Evolutionary conservation across 2,888 invertebrate genomes (phyloP).

Genomic region (Pegoplata infirma): DNA sequence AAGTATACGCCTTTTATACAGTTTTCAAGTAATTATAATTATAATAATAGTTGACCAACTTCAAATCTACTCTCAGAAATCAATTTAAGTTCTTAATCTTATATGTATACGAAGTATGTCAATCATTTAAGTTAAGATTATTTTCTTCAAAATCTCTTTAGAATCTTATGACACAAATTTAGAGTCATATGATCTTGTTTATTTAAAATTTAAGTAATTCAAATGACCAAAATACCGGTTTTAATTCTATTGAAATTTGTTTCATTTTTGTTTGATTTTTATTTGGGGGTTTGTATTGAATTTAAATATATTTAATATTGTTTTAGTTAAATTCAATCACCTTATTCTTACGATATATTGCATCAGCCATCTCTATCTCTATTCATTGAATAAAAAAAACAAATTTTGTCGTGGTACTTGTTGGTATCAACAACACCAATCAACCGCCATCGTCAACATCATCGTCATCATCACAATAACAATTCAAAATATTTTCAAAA

Average conservation of each 20-base stretch:
- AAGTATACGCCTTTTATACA: no score
- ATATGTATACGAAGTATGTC: no score
- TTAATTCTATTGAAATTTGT: background rate
- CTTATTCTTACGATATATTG: constrained; percentile 33
- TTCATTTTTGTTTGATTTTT: background rate
- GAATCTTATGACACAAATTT: background rate
- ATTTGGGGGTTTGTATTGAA: background rate
- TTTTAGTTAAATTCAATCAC: constrained; percentile 17
- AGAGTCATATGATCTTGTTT: background rate
- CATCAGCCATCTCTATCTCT: constrained; percentile 35
- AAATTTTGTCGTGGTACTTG: constrained; percentile 41
- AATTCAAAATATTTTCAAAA: background rate
- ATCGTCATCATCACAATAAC: constrained; percentile 6
- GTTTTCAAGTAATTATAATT: no score
- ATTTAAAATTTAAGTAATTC: background rate
- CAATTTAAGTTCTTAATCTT: no score
- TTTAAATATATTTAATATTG: background rate
- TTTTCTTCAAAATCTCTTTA: no score
- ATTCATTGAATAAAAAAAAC: background rate
- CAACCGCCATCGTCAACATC: constrained; percentile 26
- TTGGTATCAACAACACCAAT: constrained; percentile 44
- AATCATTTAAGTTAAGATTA: no score
- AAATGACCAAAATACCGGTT: background rate
- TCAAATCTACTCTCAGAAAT: no score
- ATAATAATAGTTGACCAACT: no score